These are phyloP conservation scores for Saimiri boliviensis DNA, from an alignment of 2,113 vertebrate species.

Conservation along the genomic window DNA sequence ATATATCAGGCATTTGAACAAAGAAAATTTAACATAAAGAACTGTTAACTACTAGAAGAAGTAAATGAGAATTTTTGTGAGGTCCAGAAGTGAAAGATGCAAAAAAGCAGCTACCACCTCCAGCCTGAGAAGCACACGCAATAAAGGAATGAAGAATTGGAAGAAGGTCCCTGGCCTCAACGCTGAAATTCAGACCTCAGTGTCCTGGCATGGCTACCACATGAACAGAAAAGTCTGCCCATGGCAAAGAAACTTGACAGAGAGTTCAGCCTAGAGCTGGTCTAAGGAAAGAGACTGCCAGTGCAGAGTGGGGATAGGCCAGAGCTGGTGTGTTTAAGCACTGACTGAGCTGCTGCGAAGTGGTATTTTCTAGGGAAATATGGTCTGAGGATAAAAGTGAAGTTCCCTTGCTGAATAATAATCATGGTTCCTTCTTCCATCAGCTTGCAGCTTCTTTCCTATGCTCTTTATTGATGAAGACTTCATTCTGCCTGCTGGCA, in stretches of 20 bases:
- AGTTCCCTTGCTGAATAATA: not conserved
- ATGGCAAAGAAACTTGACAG: not conserved
- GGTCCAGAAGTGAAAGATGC: not conserved
- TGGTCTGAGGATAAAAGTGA: not conserved
- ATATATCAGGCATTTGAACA: not conserved
- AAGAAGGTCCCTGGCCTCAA: not conserved
- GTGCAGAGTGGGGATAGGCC: not conserved
- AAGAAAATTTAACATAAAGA: not conserved
- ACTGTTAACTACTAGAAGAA: not conserved
- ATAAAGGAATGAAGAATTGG: not conserved
- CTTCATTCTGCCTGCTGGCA: not conserved
- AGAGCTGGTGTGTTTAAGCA: not conserved
- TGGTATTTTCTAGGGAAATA: not conserved
- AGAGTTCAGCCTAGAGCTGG: not conserved
- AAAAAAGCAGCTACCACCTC: not conserved
- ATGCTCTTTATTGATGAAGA: not conserved
- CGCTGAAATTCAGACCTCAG: not conserved
- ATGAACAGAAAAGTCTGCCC: not conserved
- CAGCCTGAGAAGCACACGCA: not conserved
- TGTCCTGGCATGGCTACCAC: not conserved
- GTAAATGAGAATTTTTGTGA: not conserved
- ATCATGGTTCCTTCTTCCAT: not conserved
- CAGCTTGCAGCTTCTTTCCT: not conserved
- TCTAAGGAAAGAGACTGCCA: not conserved
- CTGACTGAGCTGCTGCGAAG: not conserved